Conservation (phyloP, 1,140 invertebrate species). For the Drosophila teissieri region DNA sequence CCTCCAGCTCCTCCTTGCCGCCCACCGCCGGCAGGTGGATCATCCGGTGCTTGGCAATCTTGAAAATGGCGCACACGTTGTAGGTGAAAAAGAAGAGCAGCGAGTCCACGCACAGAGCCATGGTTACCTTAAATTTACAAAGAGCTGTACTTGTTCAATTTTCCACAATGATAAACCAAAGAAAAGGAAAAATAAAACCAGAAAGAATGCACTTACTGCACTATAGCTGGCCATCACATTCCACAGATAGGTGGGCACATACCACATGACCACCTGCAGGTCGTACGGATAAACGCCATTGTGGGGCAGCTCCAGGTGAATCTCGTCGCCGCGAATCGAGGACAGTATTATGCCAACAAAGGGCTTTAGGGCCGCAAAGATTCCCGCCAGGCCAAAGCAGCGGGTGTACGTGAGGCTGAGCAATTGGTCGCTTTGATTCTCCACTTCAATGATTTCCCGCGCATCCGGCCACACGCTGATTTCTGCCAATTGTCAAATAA, state of each 20-base stretch:
- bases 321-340: slow-evolving; percentile 23
- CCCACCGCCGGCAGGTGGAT: slow-evolving; percentile 31
- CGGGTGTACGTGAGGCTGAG: slow-evolving; percentile 58
- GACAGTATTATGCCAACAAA: slow-evolving; percentile 46
- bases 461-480: slow-evolving; percentile 38
- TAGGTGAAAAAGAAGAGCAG: slow-evolving; percentile 67
- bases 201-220: slow-evolving; percentile 35
- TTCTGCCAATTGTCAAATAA: slow-evolving; percentile 19
- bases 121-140: slow-evolving; percentile 14
- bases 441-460: slow-evolving; percentile 45
- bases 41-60: slow-evolving; percentile 63
- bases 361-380: slow-evolving; percentile 61
- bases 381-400: slow-evolving; percentile 42
- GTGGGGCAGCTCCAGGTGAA: slow-evolving; percentile 57
- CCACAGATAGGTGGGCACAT: slow-evolving; percentile 66
- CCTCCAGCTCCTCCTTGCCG: slow-evolving; percentile 22
- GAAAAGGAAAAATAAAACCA: too few species aligned
- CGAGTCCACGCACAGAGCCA: slow-evolving; percentile 66
- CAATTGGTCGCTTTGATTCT: slow-evolving; percentile 60
- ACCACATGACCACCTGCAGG: slow-evolving; percentile 28
- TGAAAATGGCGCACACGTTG: slow-evolving; percentile 70
- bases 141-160: too few species aligned
- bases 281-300: slow-evolving; percentile 54
- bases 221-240: slow-evolving; percentile 60
- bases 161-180: too few species aligned